Evolutionary conservation across 2,888 invertebrate species (phyloP).

Genomic region (Pandemis heparana): DNA sequence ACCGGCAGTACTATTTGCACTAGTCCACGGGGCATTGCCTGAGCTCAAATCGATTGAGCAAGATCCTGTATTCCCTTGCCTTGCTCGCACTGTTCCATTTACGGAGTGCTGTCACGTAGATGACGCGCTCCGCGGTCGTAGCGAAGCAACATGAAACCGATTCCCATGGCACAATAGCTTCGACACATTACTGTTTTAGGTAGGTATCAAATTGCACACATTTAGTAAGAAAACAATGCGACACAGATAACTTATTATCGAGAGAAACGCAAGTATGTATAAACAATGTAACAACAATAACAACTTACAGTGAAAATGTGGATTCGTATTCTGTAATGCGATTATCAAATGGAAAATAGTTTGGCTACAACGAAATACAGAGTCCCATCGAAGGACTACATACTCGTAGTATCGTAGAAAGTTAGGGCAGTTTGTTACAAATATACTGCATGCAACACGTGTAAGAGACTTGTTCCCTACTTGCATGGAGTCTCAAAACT

Average conservation of each 20-base stretch:
- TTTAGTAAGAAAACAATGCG: not conserved
- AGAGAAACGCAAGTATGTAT: too few relatives aligned
- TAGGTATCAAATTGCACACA: conserved; percentile 1
- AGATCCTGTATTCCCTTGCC: conserved; percentile 17
- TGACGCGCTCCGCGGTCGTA: conserved; percentile 26
- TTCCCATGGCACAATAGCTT: conserved; percentile 16
- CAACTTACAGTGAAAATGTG: too few relatives aligned
- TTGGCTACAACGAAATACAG: not conserved
- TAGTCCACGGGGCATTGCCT: not conserved
- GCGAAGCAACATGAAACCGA: conserved; percentile 24
- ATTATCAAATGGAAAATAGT: not conserved
- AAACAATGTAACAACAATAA: too few relatives aligned
- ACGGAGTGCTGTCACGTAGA: conserved; percentile 31
- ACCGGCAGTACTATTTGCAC: not conserved
- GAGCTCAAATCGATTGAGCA: conserved; percentile 13
- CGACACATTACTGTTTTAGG: conserved; percentile 15
- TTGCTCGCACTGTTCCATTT: conserved; percentile 19
- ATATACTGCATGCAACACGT: conserved; percentile 23
- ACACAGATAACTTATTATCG: too few relatives aligned
- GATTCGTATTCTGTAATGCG: too few relatives aligned
- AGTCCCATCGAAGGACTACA: not conserved
- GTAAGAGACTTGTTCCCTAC: conserved; percentile 15
- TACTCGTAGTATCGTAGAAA: not conserved
- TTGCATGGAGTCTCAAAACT: conserved; percentile 18
- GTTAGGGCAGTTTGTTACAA: conserved; percentile 15